Evolutionary conservation across 2,797 vertebrate species (phyloP), one percentile per base, ranked within the genome.

Genomic region (Darevskia nairensis): DNA sequence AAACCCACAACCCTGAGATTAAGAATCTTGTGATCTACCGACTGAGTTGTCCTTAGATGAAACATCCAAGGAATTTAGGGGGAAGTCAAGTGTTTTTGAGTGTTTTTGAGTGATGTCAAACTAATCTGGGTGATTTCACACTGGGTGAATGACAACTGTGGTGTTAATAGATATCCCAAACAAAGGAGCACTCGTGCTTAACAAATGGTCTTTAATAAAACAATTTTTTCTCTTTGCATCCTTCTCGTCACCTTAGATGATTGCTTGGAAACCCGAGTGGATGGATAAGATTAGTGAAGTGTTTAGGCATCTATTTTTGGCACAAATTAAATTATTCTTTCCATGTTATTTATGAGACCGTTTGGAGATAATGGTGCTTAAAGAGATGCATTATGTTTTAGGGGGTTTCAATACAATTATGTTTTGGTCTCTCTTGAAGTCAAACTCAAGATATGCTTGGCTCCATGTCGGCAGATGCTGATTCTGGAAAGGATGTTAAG

Each of bases 91-190:
- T 15, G 6, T 23, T 74, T 74, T 80, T 80, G 25, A 39, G 61
- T 21, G 46, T 23, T 74, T 74, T 80, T 80, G 25, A 39, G 61
- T 21, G 46, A 72, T 88, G 46, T 17, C 17, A 80, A 74, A 80
- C 39, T 79, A 75, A 76, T 72, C 55, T 21, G 82, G 50, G 77
- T 41, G 50, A 29, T 46, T 74, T 72, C 66, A 13, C 25, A 80
- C 76, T 64, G 61, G 17, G n/a, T 84, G 55, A 35, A 64, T 61
- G 23, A 69, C n/a, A 46, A 80, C 39, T 10, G 82, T n/a, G 35
- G 35, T 80, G 77, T 72, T 86, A 80, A 80, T 80, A 86, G 68
- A 59, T 86, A 86, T 80, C 78, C 23, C 66, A 88, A 88, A 88
- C 55, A 46, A 80, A 88, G 17, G 55, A 61, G 4, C 39, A 35